Conservation (phyloP, 2,888 invertebrate genomes). For the Trichogramma evanescens region DNA sequence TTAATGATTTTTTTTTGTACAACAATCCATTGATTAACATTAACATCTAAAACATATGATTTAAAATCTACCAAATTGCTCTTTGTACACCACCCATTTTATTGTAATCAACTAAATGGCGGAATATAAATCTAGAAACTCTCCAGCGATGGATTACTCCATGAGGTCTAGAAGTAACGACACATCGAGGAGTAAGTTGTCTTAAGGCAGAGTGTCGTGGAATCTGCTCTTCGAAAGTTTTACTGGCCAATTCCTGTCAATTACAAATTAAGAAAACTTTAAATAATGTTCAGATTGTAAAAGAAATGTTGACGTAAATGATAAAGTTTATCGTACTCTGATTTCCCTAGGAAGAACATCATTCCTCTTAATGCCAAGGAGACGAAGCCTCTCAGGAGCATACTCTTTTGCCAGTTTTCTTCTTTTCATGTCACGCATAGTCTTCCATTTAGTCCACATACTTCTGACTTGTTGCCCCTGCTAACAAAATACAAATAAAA, state of each 20-base stretch:
- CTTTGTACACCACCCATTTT: conserved; percentile 84
- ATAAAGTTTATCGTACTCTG: conserved; percentile 40
- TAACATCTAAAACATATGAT: background rate
- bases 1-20: too few species aligned
- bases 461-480: conserved; percentile 64
- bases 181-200: conserved; percentile 71
- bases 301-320: background rate
- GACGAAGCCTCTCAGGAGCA: conserved; percentile 69
- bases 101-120: conserved; percentile 89
- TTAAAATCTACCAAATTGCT: conserved; percentile 73
- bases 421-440: conserved; percentile 80
- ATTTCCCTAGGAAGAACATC: conserved; percentile 75
- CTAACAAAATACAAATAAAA: conserved; percentile 25
- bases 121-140: conserved; percentile 83
- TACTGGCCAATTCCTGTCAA: conserved; percentile 67
- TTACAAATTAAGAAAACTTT: conserved; percentile 4
- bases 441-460: conserved; percentile 76
- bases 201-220: conserved; percentile 66
- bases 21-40: background rate
- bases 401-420: conserved; percentile 68
- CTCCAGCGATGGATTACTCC: conserved; percentile 77
- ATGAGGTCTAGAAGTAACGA: conserved; percentile 78
- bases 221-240: conserved; percentile 64
- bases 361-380: conserved; percentile 78
- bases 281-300: background rate